Percentiles rank a stretch among this genome's conserved stretches.
Conservation (phyloP, 2,113 vertebrate species). For the Oryzias melastigma region DNA sequence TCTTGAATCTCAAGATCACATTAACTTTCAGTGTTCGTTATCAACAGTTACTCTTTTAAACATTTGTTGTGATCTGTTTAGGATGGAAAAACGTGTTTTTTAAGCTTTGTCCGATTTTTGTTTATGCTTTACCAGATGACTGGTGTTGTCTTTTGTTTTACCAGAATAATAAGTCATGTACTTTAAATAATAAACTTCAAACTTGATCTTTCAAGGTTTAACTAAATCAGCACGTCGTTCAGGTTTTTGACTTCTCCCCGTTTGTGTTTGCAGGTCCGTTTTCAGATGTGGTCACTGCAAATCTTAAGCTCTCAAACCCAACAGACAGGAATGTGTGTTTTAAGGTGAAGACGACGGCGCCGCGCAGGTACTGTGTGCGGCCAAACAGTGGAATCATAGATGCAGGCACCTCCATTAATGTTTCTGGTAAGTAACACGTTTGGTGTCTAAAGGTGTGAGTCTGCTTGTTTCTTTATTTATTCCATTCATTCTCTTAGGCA, state of each 20-base stretch:
- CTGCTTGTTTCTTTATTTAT: not conserved
- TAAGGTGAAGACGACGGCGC: conserved; percentile 99
- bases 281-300: conserved; percentile 96
- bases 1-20: too few species aligned
- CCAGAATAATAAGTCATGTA: too few species aligned
- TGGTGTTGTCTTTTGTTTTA: not conserved
- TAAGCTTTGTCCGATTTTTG: not conserved
- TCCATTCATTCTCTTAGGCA: not conserved
- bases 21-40: too few species aligned
- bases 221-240: too few species aligned
- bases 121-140: not conserved
- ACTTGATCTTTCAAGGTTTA: too few species aligned
- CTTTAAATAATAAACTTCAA: too few species aligned
- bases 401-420: conserved; percentile 93
- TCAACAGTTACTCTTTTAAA: too few species aligned
- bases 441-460: not conserved
- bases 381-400: conserved; percentile 98
- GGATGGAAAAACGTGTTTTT: conserved; percentile 3
- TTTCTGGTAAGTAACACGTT: conserved; percentile 83
- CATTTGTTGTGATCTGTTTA: not conserved
- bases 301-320: conserved; percentile 94
- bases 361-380: conserved; percentile 96
- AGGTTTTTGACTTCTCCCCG: not conserved
- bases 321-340: conserved; percentile 97
- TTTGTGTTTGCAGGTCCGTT: conserved; percentile 86